Evolutionary conservation across 2,888 invertebrate species (phyloP), one percentile per base, ranked within the genome.

Genomic region (Ellobium chinense): DNA sequence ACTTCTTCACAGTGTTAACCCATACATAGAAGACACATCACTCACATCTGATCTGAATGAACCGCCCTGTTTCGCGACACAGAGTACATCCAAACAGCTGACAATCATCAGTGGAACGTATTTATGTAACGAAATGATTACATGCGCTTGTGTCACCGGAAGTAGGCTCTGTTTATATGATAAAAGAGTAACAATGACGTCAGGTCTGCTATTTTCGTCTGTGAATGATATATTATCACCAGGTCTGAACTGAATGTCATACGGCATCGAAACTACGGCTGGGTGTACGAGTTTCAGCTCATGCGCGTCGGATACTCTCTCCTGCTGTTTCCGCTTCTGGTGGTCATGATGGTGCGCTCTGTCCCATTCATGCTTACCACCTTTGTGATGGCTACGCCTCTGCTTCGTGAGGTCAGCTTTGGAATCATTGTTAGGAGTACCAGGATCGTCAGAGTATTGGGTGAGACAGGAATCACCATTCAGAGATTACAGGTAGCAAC

Each of bases 401-500:
- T 76, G 18, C 12, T 76, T 1, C 31, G 14, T 2, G 7, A 66
- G 9, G 66, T 34, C 63, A 76, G 31, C 54, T n/a, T 66, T 1
- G 65, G 56, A 0, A 46, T 76, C 1, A 24, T 54, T 14, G n/a
- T 37, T n/a, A 29, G 63, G 29, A 63, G 63, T 12, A 39, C 74
- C 3, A 14, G 29, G 46, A 34, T 63, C 4, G 39, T 37, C 14
- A 74, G 34, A 36, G 12, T 36, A 5, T 5, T n/a, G 12, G 72
- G 56, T 21, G 72, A 72, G 7, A 34, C n/a, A 0, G 3, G 24
- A 9, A 58, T 72, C 2, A 24, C 3, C 0, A 12, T 72, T 2
- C 1, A 37, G 58, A 72, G 72, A 72, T 36, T 72, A 3, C 72
- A 60, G 72, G 72, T 72, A 60, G 56, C 14, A 46, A n/a, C 14